Conservation (phyloP, 2,797 vertebrate species). For the Myoxocephalus aenaeus region DNA sequence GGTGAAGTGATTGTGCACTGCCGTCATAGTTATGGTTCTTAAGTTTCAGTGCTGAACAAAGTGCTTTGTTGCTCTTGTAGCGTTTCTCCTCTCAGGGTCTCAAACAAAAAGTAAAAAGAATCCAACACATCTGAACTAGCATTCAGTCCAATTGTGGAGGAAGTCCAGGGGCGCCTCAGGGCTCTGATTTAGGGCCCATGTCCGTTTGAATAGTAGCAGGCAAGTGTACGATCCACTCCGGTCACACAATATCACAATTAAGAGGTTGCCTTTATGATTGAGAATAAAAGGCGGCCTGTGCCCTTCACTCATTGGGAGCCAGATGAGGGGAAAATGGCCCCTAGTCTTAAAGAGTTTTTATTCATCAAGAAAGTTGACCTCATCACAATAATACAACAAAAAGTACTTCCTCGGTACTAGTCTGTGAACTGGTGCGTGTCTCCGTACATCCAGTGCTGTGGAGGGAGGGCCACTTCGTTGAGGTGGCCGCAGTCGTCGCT, state of each 20-base stretch:
- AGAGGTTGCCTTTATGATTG: constrained; percentile 39
- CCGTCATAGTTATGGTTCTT: constrained; percentile 9
- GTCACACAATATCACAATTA: constrained; percentile 56
- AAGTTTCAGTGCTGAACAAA: constrained; percentile 62
- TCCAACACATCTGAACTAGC: constrained; percentile 39
- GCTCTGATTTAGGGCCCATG: constrained; percentile 63
- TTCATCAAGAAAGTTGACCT: constrained; percentile 41
- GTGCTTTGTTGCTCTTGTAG: constrained; percentile 66
- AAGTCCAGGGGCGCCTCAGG: constrained; percentile 56
- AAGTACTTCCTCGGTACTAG: constrained; percentile 37
- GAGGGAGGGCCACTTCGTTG: constrained; percentile 77
- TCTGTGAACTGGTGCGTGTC: constrained; percentile 81
- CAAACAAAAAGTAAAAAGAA: constrained; percentile 10
- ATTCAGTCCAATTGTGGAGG: constrained; percentile 33
- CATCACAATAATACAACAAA: not conserved
- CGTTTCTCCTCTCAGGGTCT: constrained; percentile 43
- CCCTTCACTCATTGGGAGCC: constrained; percentile 50
- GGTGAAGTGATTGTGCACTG: constrained; percentile 33
- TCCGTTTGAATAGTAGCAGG: constrained; percentile 62
- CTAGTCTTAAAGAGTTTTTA: constrained; percentile 34
- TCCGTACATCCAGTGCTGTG: constrained; percentile 80
- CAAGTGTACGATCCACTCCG: constrained; percentile 51
- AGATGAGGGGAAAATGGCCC: constrained; percentile 27
- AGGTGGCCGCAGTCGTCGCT: constrained; percentile 74
- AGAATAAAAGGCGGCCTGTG: constrained; percentile 43